Base-by-base conservation (phyloP, 2,113 vertebrate species). In the Cryptoleucopteryx plumbea region DNA sequence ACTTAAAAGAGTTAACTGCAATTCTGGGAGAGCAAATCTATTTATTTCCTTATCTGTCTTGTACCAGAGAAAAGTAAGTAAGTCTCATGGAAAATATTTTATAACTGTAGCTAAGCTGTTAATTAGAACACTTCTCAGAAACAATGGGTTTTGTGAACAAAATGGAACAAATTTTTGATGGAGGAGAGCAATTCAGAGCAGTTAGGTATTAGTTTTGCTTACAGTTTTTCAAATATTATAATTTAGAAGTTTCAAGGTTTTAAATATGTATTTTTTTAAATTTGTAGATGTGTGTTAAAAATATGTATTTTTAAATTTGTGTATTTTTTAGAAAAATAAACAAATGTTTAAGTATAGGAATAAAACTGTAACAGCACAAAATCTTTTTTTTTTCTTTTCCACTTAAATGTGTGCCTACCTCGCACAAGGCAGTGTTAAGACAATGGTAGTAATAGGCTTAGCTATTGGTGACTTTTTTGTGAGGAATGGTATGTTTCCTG, bases 41-140 rank as follows among this genome's bases (percentile, higher is more conserved):
- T 96, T 93, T 95, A 70, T 93, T 95, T 96, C 47, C 68, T 94
- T 86, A 93, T 96, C 90, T 95, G 42, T 87, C 90, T 85, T 91
- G 58, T 80, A 91, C 89, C 78, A 95, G 91, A 70, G 82, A 74
- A 79, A 77, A 82, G 27, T 82, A 77, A 82, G 27, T 82, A 94
- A 92, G 58, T 94, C 80, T 2, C 59, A 56, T 74, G 74, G 74
- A 93, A 96, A 95, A 82, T 68, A 77, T 93, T 96, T 93, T 85
- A 45, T 91, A 83, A 88, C 75, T 92, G 31, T 71, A 79, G 75
- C 86, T 91, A 77, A 92, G 82, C 89, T 89, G 67, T 93, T 96
- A 86, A 93, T 90, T 96, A 93, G 82, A 95, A 70, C 32, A 32
- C 59, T 89, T 93, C 59, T 81, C 78, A 82, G 38, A 84, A 86